phyloP scores from a whole-genome alignment of 2,113 vertebrate species.

The Cromileptes altivelis region DNA sequence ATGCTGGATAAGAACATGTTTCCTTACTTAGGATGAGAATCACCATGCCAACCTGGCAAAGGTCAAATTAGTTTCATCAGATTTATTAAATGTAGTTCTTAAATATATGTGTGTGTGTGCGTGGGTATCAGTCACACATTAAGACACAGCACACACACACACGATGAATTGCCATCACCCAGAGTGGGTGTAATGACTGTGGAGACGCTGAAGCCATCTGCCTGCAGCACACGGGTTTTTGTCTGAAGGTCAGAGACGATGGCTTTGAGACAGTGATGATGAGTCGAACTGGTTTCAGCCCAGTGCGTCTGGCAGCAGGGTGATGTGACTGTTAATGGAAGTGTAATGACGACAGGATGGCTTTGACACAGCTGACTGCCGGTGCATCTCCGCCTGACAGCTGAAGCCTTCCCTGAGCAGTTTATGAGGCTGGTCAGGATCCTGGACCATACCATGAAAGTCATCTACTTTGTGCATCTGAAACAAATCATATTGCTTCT shows the following conservation, averaged over 20 bases:
- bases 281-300: constrained; percentile 65
- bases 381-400: constrained; percentile 45
- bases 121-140: constrained; percentile 13
- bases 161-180: constrained; percentile 44
- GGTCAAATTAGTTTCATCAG: constrained; percentile 54
- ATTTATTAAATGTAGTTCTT: constrained; percentile 39
- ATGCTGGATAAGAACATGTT: constrained; percentile 37
- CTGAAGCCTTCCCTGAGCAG: constrained; percentile 19
- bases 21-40: constrained; percentile 42
- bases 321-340: constrained; percentile 70
- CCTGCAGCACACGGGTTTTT: constrained; percentile 39
- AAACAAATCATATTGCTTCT: constrained; percentile 19
- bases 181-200: constrained; percentile 68
- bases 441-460: constrained; percentile 11
- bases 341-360: constrained; percentile 72
- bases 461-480: constrained; percentile 2
- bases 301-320: constrained; percentile 52
- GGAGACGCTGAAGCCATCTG: constrained; percentile 41
- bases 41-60: constrained; percentile 54
- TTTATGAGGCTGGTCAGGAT: constrained; percentile 32
- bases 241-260: constrained; percentile 74
- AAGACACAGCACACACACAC: constrained; percentile 15
- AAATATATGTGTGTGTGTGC: constrained; percentile 5
- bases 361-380: constrained; percentile 56
- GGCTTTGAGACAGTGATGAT: constrained; percentile 53